Base-by-base conservation (phyloP, 2,113 vertebrate species). In the Brachypodius melanocephalos region DNA sequence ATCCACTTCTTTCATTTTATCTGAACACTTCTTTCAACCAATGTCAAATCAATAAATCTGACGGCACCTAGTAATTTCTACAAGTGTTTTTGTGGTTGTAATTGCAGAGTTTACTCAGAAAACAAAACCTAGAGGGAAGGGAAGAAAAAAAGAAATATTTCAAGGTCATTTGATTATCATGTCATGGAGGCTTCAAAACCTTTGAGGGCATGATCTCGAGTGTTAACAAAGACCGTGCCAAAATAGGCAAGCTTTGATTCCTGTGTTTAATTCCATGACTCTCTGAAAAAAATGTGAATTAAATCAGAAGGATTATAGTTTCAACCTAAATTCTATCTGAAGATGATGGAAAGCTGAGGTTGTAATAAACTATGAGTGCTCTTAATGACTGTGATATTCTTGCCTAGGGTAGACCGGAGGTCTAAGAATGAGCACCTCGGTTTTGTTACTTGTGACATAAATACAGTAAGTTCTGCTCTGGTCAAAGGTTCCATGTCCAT, bases 371-470 rank as follows among this genome's bases (percentile, higher is more conserved):
- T n/a, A 1, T 22, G 24, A 62, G 40, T 75, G 25, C 21, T 83
- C 34, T 59, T 72, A 6, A 46, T 16, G 31, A 22, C 52, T 36
- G 36, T 81, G 62, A 31, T 36, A 2, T 28, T 49, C 45, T 29
- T 85, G 24, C 62, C 45, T 34, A 14, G 38, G 14, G 13, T 31
- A 69, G 61, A 58, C 11, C 66, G 74, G 42, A 3, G 2, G n/a
- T 55, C 85, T 51, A 38, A 81, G 79, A 51, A 73, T 1, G 13
- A 92, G 52, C n/a, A 54, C 21, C 49, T 89, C 2, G 2, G 55
- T 85, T 85, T 85, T 94, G 77, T 88, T 42, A 12, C 21, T 67
- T 32, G 49, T 85, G 91, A 63, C 85, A 91, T 20, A 93, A 93
- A 90, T 74, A 49, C 71, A 74, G 4, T 48, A 71, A 66, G 9